Evolutionary conservation across 2,888 invertebrate genomes (phyloP).

Genomic region (Bhutanitis thaidina): DNA sequence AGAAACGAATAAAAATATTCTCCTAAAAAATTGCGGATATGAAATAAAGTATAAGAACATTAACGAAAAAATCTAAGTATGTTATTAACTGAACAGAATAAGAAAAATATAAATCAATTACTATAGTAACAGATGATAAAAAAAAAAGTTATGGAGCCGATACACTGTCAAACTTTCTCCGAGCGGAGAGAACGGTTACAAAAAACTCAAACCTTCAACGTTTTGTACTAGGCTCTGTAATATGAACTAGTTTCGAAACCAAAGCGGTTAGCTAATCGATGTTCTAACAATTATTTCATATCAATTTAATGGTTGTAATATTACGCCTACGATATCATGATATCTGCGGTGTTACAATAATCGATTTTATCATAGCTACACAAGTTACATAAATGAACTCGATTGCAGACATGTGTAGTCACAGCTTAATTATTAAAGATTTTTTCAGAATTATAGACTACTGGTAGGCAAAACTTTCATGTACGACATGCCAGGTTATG

Average conservation of each 20-base stretch:
- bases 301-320: conserved; percentile 14
- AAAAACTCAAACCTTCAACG: conserved; percentile 3
- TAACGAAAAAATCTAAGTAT: too few relatives aligned
- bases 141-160: neutral
- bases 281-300: conserved; percentile 13
- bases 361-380: neutral
- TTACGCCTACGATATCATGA: conserved; percentile 2
- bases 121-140: too few relatives aligned
- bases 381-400: conserved; percentile 8
- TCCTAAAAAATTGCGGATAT: too few relatives aligned
- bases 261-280: conserved; percentile 16
- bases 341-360: conserved; percentile 4
- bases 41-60: too few relatives aligned
- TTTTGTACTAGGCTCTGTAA: neutral
- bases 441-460: too few relatives aligned
- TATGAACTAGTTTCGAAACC: conserved; percentile 14
- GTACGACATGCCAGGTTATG: too few relatives aligned
- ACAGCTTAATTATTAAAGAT: neutral
- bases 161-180: conserved; percentile 11
- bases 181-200: neutral
- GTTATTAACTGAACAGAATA: too few relatives aligned
- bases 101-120: too few relatives aligned
- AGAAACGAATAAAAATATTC: too few relatives aligned
- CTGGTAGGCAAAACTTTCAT: too few relatives aligned
- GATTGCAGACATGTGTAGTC: neutral